Conservation (phyloP, 1,140 invertebrate genomes). For the Macrosteles quadrilineatus region DNA sequence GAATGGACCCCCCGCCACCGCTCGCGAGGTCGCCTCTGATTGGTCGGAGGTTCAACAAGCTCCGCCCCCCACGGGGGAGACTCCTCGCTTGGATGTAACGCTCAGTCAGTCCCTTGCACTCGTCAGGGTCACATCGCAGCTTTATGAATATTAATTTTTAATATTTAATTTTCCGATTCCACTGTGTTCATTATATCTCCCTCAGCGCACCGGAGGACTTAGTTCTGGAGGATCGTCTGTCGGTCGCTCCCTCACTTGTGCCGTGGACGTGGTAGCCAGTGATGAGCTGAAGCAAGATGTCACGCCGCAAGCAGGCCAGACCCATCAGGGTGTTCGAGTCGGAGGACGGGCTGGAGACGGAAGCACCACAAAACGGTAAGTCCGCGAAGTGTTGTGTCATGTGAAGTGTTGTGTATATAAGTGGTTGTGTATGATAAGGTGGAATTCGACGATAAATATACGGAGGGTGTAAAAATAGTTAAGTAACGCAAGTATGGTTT, state of each 20-base stretch:
- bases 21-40: neutral
- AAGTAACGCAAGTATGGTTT: too few relatives aligned
- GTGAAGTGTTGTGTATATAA: neutral
- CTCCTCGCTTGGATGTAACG: neutral
- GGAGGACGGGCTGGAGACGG: slow-evolving; percentile 37
- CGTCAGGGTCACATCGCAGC: neutral
- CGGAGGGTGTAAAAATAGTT: too few relatives aligned
- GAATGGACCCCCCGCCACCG: slow-evolving; percentile 17
- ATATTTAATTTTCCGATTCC: too few relatives aligned
- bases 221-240: too few relatives aligned
- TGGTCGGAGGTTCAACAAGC: neutral
- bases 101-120: neutral
- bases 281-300: slow-evolving; percentile 49
- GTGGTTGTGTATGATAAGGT: too few relatives aligned
- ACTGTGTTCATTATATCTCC: too few relatives aligned
- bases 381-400: slow-evolving; percentile 14
- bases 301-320: slow-evolving; percentile 61
- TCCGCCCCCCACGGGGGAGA: slow-evolving; percentile 6
- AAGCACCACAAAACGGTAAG: slow-evolving; percentile 30
- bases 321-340: slow-evolving; percentile 52
- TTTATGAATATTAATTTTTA: neutral
- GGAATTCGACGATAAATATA: too few relatives aligned
- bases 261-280: too few relatives aligned
- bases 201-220: too few relatives aligned
- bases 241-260: too few relatives aligned